Evolutionary conservation across 2,888 invertebrate species (phyloP), one percentile per base, ranked within the genome.

Genomic region (Brachyptera putata): DNA sequence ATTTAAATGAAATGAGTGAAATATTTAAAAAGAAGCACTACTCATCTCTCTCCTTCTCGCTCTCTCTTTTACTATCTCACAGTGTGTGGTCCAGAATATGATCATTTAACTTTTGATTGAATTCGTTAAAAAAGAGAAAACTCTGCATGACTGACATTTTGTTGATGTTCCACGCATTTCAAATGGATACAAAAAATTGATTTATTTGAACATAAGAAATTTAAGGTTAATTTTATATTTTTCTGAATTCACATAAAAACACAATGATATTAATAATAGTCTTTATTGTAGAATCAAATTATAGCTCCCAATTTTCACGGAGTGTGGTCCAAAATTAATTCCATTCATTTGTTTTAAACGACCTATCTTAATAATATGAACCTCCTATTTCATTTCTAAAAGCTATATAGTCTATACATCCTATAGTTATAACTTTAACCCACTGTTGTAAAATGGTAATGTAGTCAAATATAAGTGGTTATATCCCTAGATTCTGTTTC

Each of bases 81-180:
- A 25, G 30, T 50, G 49, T 50, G 49, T 50, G 49, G 49, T 50
- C 49, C 26, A 1, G 16, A 30, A 50, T 50, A 16, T 16, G 26
- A 50, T 24, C 49, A 25, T 50, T 50, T 50, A 41, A 14, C 16
- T 26, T 50, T 50, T 50, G 49, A 50, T 26, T 50, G 49, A 50
- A 50, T 25, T 50, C 11, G 16, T 24, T 30, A 16, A 50, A 26
- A 16, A 21, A 18, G 21, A 41, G 21, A 41, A 41, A 41, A 18
- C 41, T 18, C 21, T 41, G 21, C 41, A 4, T 30, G 7, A 41
- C 41, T 3, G 16, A 41, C 41, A 18, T 41, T 41, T 41, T 2
- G 21, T 21, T 14, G 41, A 4, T 41, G 41, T 21, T 5, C 34
- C 5, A 21, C 21, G 16, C 11, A 30, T 30, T 11, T 16, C 16